These are phyloP conservation scores for Agrilus biguttatus DNA, from an alignment of 2,888 invertebrate species.

Conservation along the genomic window DNA sequence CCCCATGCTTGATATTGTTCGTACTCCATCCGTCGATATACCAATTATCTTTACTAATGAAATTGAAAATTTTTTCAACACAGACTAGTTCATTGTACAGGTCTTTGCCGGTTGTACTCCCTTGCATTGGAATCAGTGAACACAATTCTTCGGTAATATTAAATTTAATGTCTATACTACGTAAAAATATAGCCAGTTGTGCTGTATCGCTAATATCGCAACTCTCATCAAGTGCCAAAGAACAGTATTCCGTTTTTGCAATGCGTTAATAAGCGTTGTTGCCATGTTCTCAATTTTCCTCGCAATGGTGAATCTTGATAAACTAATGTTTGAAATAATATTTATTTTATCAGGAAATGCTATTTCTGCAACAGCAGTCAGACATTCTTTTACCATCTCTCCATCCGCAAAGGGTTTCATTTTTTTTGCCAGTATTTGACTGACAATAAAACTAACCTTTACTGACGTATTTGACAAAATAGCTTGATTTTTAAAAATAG, in stretches of 20 bases:
- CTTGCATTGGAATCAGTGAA: conserved; percentile 4
- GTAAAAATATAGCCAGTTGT: conserved; percentile 5
- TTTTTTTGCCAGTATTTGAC: no score
- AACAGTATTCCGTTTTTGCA: conserved; percentile 6
- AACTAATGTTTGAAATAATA: conserved; percentile 10
- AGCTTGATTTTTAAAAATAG: no score
- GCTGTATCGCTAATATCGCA: conserved; percentile 7
- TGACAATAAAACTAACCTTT: no score
- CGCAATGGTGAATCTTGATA: conserved; percentile 12
- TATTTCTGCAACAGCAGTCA: no score
- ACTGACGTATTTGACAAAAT: no score
- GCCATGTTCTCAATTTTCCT: conserved; percentile 6
- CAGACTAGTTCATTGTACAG: conserved; percentile 3
- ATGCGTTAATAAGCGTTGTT: conserved; percentile 6
- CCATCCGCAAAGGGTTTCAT: no score
- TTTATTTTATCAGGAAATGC: conserved; percentile 4
- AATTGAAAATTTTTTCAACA: conserved; percentile 10
- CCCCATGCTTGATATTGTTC: conserved; percentile 11
- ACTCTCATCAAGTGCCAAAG: conserved; percentile 7
- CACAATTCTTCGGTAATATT: conserved; percentile 3
- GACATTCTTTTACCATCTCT: no score
- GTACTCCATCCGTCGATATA: conserved; percentile 11
- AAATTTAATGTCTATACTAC: neutral
- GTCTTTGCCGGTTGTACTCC: conserved; percentile 2
- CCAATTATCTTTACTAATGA: conserved; percentile 9